phyloP scores from a whole-genome alignment of 2,888 invertebrate species.

The Harmothoe impar region DNA sequence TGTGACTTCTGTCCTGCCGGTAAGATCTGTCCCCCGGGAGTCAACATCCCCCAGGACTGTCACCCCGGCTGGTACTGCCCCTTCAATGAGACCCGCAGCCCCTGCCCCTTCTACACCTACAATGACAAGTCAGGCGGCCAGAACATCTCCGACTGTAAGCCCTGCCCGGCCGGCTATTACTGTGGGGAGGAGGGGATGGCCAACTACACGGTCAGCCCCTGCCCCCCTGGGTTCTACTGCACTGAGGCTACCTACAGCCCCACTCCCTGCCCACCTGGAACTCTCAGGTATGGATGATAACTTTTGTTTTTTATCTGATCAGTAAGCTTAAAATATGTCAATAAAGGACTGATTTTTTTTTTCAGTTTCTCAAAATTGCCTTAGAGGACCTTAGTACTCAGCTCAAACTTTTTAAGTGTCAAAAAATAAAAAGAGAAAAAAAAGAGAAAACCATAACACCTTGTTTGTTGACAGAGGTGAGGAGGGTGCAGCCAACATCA shows the following conservation, averaged over 20 bases:
- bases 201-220: slow-evolving; percentile 76
- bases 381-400: background rate
- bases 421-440: background rate
- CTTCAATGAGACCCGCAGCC: slow-evolving; percentile 70
- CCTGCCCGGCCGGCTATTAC: slow-evolving; percentile 80
- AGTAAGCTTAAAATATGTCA: background rate
- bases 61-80: slow-evolving; percentile 79
- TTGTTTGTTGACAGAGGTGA: slow-evolving; percentile 74
- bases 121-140: slow-evolving; percentile 71
- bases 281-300: slow-evolving; percentile 77
- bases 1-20: slow-evolving; percentile 82
- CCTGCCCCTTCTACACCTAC: slow-evolving; percentile 77
- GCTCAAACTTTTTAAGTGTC: background rate
- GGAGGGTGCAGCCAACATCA: slow-evolving; percentile 68
- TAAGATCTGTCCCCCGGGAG: slow-evolving; percentile 78
- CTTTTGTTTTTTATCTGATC: background rate
- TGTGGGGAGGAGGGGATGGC: slow-evolving; percentile 77
- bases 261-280: slow-evolving; percentile 79
- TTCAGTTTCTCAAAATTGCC: too few species aligned
- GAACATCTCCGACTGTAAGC: slow-evolving; percentile 76
- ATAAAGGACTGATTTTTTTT: too few species aligned
- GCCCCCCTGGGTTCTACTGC: slow-evolving; percentile 80
- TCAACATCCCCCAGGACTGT: slow-evolving; percentile 79
- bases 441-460: background rate
- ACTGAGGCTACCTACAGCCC: slow-evolving; percentile 76